Evolutionary conservation across 1,140 invertebrate species (phyloP).

Genomic region (Ceratoteleas bidentatus): DNA sequence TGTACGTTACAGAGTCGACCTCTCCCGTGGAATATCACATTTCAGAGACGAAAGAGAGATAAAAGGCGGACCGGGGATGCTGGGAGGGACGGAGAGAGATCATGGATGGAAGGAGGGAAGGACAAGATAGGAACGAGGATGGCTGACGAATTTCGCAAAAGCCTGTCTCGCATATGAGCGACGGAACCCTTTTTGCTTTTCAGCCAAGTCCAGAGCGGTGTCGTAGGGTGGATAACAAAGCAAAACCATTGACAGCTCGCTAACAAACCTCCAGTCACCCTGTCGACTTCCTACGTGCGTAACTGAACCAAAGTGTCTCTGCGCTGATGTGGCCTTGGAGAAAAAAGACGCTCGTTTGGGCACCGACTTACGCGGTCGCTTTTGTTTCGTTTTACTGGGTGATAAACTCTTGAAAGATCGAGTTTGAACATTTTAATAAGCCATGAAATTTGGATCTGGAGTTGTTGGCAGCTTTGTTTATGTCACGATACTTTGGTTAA

Average conservation of each 20-base stretch:
- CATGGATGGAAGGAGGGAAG: conserved; percentile 64
- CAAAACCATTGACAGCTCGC: conserved; percentile 75
- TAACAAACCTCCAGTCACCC: conserved; percentile 72
- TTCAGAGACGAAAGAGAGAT: conserved; percentile 74
- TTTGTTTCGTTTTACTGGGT: background rate
- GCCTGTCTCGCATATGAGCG: conserved; percentile 74
- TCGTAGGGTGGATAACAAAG: conserved; percentile 75
- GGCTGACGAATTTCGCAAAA: conserved; percentile 71
- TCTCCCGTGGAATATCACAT: conserved; percentile 77
- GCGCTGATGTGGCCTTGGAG: conserved; percentile 39
- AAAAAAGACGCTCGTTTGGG: conserved; percentile 24
- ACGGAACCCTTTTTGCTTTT: conserved; percentile 75
- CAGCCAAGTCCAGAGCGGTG: conserved; percentile 51
- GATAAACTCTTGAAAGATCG: too few relatives aligned
- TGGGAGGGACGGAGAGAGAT: conserved; percentile 46
- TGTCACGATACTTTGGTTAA: too few relatives aligned
- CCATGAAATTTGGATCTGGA: too few relatives aligned
- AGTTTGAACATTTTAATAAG: too few relatives aligned
- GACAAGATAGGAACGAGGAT: conserved; percentile 70
- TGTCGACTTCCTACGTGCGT: conserved; percentile 47
- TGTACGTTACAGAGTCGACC: conserved; percentile 58
- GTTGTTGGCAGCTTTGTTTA: too few relatives aligned
- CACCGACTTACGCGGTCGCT: background rate
- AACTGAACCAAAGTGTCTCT: conserved; percentile 45
- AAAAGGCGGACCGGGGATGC: conserved; percentile 52